Percentiles rank a stretch among this genome's conserved stretches.
Conservation (phyloP, 2,888 invertebrate species). For the Andrena fulva region DNA sequence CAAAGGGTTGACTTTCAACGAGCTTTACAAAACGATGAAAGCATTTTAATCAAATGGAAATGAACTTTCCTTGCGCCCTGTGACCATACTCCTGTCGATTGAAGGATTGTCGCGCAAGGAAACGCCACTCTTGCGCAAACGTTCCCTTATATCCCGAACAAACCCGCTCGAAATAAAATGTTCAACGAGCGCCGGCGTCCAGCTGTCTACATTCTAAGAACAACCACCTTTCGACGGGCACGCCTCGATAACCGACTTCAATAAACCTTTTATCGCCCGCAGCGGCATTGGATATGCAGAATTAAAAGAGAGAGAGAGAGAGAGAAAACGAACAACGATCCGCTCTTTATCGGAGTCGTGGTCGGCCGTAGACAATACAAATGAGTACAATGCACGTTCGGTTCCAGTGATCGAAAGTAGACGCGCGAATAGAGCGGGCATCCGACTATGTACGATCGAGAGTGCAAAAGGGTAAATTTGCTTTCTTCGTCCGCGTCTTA, state of each 20-base stretch:
- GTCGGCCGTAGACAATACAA: constrained; percentile 32
- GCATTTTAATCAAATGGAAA: too few species aligned
- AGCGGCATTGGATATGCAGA: not conserved
- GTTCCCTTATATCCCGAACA: too few species aligned
- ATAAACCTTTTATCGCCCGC: constrained; percentile 11
- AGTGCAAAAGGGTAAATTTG: constrained; percentile 46
- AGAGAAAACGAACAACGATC: constrained; percentile 1
- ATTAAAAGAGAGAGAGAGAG: constrained; percentile 18
- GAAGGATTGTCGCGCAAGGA: too few species aligned
- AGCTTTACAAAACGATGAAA: too few species aligned
- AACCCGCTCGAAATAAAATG: constrained; percentile 2
- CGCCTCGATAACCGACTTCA: constrained; percentile 15
- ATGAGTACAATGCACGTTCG: constrained; percentile 12
- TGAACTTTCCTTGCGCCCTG: too few species aligned
- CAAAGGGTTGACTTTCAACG: too few species aligned
- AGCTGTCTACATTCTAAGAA: not conserved
- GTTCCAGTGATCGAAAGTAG: constrained; percentile 27
- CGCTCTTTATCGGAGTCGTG: not conserved
- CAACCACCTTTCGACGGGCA: not conserved
- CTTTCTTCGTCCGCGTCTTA: constrained; percentile 32
- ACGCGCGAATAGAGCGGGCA: constrained; percentile 14
- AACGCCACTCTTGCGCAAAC: too few species aligned
- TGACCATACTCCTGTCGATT: too few species aligned
- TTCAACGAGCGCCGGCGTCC: not conserved
- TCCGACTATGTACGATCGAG: not conserved